Evolutionary conservation across 2,888 invertebrate genomes (phyloP).

Genomic region (Lamproptera curius): DNA sequence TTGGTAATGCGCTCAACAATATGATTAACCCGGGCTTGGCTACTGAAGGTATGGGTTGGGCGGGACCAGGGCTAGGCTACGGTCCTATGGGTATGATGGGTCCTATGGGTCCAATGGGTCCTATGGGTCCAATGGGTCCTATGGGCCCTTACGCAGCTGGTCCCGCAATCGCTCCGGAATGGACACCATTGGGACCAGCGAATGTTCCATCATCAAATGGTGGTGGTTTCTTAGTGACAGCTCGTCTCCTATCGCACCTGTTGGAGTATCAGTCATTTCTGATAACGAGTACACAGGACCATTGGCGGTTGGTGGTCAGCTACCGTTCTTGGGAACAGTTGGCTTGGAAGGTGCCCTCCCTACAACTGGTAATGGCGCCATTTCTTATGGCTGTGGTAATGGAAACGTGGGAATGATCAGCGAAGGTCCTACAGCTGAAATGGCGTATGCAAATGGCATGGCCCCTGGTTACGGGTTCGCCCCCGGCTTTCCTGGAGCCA

Average conservation of each 20-base stretch:
- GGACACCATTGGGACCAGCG: slow-evolving; percentile 11
- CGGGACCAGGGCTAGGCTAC: slow-evolving; percentile 6
- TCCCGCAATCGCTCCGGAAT: slow-evolving; percentile 14
- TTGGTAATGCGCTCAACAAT: slow-evolving; percentile 7
- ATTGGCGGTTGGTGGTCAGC: slow-evolving; percentile 23
- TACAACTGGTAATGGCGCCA: slow-evolving; percentile 32
- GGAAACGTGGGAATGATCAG: slow-evolving; percentile 31
- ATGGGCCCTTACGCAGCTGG: slow-evolving; percentile 9
- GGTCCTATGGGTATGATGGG: slow-evolving; percentile 11
- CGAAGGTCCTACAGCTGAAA: slow-evolving; percentile 19
- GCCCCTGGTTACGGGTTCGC: slow-evolving; percentile 14
- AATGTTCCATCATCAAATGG: slow-evolving; percentile 21
- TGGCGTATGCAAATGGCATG: slow-evolving; percentile 13
- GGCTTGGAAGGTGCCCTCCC: slow-evolving; percentile 36
- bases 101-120: too few relatives aligned
- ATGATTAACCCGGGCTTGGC: slow-evolving; percentile 9
- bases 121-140: too few relatives aligned
- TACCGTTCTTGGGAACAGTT: slow-evolving; percentile 30
- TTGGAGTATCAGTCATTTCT: slow-evolving; percentile 37
- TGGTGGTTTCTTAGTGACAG: slow-evolving; percentile 28
- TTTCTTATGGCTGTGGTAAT: slow-evolving; percentile 33
- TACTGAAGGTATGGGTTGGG: slow-evolving; percentile 17
- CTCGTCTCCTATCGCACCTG: slow-evolving; percentile 37
- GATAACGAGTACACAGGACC: slow-evolving; percentile 39
- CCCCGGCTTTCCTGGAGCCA: slow-evolving; percentile 10